phyloP scores from a whole-genome alignment of 1,140 invertebrate species.

The Magallana gigas region DNA sequence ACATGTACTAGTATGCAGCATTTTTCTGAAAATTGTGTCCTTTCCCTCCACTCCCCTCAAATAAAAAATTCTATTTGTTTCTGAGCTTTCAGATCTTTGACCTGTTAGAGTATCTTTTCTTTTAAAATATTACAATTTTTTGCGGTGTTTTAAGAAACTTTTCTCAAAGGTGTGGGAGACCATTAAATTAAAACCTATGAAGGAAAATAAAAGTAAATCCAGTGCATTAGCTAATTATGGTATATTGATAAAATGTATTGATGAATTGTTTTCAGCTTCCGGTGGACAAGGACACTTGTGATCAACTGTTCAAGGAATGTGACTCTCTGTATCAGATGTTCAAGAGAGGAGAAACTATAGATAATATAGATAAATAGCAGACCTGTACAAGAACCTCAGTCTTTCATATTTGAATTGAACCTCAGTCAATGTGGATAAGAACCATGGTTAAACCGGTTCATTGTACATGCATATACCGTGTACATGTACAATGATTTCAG shows the following conservation, averaged over 20 bases:
- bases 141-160: no score
- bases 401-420: neutral
- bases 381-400: neutral
- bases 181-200: neutral
- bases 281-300: neutral
- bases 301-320: constrained; percentile 1
- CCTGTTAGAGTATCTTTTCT: no score
- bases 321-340: neutral
- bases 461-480: neutral
- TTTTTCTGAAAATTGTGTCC: no score
- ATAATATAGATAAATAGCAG: neutral
- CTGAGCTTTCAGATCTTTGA: no score
- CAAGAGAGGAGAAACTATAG: neutral
- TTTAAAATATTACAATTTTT: no score
- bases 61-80: no score
- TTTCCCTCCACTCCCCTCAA: no score
- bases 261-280: neutral
- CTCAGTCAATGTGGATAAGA: neutral
- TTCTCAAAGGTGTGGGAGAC: no score
- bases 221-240: neutral
- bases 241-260: neutral
- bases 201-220: neutral
- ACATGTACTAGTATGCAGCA: no score
- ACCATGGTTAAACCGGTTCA: neutral
- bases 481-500: neutral